These are phyloP conservation scores for Macrochelys suwanniensis DNA, from an alignment of 2,797 vertebrate genomes.

Conservation along the genomic window DNA sequence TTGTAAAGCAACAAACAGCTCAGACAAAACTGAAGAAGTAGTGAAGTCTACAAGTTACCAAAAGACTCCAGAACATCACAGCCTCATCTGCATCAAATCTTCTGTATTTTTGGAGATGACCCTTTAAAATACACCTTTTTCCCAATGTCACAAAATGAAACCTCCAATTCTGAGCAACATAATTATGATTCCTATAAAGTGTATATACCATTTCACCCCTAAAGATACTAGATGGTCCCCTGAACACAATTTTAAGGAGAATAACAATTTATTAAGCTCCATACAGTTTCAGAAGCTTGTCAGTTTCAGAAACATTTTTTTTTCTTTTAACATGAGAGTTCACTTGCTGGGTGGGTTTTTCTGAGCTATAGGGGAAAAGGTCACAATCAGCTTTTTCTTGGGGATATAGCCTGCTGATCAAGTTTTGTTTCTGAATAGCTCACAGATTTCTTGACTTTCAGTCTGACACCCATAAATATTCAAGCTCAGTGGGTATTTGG, in stretches of 20 bases:
- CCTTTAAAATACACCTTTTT: neutral
- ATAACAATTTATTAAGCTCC: neutral
- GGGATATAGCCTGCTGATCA: constrained; percentile 46
- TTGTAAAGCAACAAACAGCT: neutral
- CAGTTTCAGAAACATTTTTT: neutral
- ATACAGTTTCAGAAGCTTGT: neutral
- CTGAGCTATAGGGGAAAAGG: neutral
- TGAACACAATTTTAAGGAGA: neutral
- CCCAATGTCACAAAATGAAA: neutral
- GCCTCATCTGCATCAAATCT: neutral
- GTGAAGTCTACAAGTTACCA: neutral
- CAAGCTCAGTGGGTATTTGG: constrained; percentile 74
- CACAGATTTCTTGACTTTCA: constrained; percentile 69
- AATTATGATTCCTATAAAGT: neutral
- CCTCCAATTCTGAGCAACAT: neutral
- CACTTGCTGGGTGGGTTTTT: neutral
- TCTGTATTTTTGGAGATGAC: neutral
- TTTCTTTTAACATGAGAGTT: neutral
- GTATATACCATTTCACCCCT: neutral
- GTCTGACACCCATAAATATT: constrained; percentile 79
- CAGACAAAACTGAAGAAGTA: neutral
- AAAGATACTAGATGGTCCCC: neutral
- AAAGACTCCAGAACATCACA: neutral
- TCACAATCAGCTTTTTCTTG: constrained; percentile 35
- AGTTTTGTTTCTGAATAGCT: constrained; percentile 63